Evolutionary conservation across 2,888 invertebrate genomes (phyloP).

Genomic region (Crematogaster levior): DNA sequence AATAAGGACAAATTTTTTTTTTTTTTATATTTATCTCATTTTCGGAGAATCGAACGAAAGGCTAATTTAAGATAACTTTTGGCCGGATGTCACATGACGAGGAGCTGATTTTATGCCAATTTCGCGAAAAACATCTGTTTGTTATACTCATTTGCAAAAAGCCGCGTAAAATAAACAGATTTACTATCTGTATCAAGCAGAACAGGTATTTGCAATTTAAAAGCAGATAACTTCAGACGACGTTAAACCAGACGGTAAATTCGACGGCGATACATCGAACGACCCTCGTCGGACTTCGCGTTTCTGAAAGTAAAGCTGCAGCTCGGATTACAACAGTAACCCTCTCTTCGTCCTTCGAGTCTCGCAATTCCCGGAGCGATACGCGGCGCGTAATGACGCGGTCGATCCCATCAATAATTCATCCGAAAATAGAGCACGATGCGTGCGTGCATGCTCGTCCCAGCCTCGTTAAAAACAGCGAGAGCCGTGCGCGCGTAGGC

Average conservation of each 20-base stretch:
- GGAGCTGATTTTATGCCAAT: not conserved
- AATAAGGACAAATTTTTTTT: no score
- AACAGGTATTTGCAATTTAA: not conserved
- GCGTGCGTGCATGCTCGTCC: constrained; percentile 6
- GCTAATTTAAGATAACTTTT: no score
- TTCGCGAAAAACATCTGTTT: not conserved
- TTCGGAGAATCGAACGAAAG: not conserved
- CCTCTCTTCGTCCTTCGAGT: not conserved
- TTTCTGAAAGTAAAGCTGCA: not conserved
- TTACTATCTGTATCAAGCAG: no score
- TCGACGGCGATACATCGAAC: no score
- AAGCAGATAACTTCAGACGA: not conserved
- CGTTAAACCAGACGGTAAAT: no score
- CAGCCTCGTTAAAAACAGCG: constrained; percentile 17
- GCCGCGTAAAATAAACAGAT: no score
- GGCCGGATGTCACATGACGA: not conserved
- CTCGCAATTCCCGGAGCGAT: not conserved
- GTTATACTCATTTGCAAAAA: not conserved
- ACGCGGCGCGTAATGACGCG: not conserved
- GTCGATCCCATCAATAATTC: constrained; percentile 40
- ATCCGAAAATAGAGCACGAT: constrained; percentile 31
- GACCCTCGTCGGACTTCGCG: not conserved
- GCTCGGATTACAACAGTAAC: not conserved
- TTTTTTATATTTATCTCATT: no score
- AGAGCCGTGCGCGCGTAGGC: not conserved